phyloP scores from a whole-genome alignment of 1,140 invertebrate species.

The Atopsyche davidsoni region DNA sequence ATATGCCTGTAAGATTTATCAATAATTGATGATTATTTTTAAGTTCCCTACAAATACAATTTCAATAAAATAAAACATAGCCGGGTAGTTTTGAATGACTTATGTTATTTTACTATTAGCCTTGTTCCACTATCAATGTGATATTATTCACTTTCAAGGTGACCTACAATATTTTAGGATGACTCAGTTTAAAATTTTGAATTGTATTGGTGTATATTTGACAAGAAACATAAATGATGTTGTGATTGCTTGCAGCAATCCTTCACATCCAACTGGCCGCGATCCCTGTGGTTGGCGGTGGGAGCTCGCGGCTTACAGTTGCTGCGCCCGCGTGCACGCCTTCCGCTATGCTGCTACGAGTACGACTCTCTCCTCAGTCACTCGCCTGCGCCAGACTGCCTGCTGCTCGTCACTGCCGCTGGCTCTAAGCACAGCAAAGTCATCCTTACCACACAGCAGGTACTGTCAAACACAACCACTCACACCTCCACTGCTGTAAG shows the following conservation, averaged over 20 bases:
- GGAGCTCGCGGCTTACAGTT: slow-evolving; percentile 91
- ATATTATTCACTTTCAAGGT: too few relatives aligned
- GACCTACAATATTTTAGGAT: too few relatives aligned
- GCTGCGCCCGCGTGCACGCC: slow-evolving; percentile 78
- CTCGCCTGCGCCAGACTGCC: slow-evolving; percentile 78
- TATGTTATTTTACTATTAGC: too few relatives aligned
- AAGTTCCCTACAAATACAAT: too few relatives aligned
- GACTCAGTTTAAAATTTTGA: too few relatives aligned
- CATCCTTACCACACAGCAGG: slow-evolving; percentile 79
- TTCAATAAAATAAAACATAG: too few relatives aligned
- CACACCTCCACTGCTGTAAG: background rate
- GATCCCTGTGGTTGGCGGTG: slow-evolving; percentile 84
- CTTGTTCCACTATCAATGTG: too few relatives aligned
- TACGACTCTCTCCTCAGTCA: slow-evolving; percentile 82
- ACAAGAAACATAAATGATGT: background rate
- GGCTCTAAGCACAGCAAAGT: slow-evolving; percentile 84
- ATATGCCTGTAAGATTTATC: too few relatives aligned
- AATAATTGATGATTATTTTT: too few relatives aligned
- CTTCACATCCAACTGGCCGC: slow-evolving; percentile 92
- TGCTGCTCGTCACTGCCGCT: slow-evolving; percentile 85
- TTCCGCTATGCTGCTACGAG: slow-evolving; percentile 83
- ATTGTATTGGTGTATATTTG: background rate
- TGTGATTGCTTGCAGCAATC: slow-evolving; percentile 89
- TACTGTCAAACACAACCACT: slow-evolving; percentile 36
- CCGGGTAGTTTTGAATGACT: too few relatives aligned